Conservation (phyloP, 2,888 invertebrate genomes). For the Lepidochrysops patricia region DNA sequence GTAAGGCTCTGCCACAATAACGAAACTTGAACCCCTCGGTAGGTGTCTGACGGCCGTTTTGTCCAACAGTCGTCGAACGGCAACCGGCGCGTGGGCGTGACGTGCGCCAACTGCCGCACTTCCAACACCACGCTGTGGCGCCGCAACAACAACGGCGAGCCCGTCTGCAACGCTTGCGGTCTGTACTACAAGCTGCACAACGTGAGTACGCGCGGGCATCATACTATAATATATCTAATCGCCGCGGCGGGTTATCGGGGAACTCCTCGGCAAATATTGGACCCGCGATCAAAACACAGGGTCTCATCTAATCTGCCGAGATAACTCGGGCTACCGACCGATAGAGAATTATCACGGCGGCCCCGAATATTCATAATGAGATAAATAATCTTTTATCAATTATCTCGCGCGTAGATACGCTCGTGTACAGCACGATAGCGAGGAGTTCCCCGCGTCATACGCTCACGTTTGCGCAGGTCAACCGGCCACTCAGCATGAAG, state of each 20-base stretch:
- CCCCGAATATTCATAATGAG: slow-evolving; percentile 74
- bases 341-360: slow-evolving; percentile 70
- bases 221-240: too few species aligned
- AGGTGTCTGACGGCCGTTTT: neutral
- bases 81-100: slow-evolving; percentile 81
- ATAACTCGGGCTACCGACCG: slow-evolving; percentile 74
- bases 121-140: slow-evolving; percentile 96
- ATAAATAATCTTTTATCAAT: slow-evolving; percentile 75
- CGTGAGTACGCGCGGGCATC: slow-evolving; percentile 70
- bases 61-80: slow-evolving; percentile 68
- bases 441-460: slow-evolving; percentile 44
- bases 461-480: slow-evolving; percentile 77
- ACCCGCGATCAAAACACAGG: slow-evolving; percentile 69
- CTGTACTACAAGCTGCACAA: slow-evolving; percentile 93
- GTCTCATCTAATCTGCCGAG: slow-evolving; percentile 72
- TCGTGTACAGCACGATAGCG: slow-evolving; percentile 72
- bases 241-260: slow-evolving; percentile 58
- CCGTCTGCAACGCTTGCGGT: slow-evolving; percentile 99
- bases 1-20: neutral
- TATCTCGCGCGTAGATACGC: slow-evolving; percentile 68
- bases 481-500: slow-evolving; percentile 97
- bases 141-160: slow-evolving; percentile 93
- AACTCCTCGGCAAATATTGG: slow-evolving; percentile 73
- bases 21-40: neutral
- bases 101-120: slow-evolving; percentile 96